Evolutionary conservation across 2,797 vertebrate species (phyloP), one percentile per base, ranked within the genome.

Genomic region (Sebastes iracundus): DNA sequence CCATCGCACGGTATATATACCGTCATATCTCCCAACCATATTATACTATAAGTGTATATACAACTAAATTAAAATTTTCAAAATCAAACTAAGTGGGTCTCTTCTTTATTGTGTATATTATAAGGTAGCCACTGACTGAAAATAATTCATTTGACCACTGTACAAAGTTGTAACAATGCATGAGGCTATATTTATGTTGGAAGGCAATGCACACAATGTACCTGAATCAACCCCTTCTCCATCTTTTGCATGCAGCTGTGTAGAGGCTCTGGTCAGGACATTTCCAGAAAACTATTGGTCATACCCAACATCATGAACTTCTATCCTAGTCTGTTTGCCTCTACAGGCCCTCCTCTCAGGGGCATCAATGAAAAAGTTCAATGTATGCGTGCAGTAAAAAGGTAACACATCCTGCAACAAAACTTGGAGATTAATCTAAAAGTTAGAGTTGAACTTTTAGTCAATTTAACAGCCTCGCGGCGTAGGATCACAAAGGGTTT

Each of bases 381-480:
- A 32, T 49, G 5, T 56, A 8, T 28, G 49, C 2, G 18, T 9
- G 18, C 55, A 33, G 38, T 55, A n/a, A 61, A 61, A 74, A 72
- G 32, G 53, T 61, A 61, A 16, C 14, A 61, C 35, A 35, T 67
- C 22, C 13, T 61, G 1, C 12, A 58, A 49, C 20, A 58, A 11
- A 56, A 73, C n/a, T 33, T 22, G 22, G 14, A n/a, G 32, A 70
- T n/a, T 32, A 25, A 32, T 69, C 22, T n/a, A 52, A 75, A 82
- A 84, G 79, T 83, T 81, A 28, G 46, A 75, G 71, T 16, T 72
- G 25, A 80, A 78, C 58, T 78, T 85, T 59, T 23, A 72, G 25
- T 72, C 13, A 52, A 16, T 71, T 52, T 23, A 71, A 27, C 42
- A 62, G 33, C 38, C 2, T 62, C 8, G 30, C 6, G 2, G 58